Base-by-base conservation (phyloP, 2,113 vertebrate species). In the Pedetes capensis region DNA sequence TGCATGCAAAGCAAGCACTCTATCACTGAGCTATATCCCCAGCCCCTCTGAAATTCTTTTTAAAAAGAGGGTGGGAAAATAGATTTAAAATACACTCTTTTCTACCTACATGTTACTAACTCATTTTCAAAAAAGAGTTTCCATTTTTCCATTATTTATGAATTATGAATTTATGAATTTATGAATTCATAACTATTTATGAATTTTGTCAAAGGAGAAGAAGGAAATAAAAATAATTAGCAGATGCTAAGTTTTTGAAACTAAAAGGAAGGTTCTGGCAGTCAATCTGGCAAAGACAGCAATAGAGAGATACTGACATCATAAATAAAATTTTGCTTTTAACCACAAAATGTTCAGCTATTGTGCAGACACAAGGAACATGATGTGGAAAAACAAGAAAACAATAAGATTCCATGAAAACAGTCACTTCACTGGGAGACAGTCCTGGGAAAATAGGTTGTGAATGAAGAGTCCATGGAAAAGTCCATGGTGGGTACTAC, bases 241-340 rank as follows among this genome's bases (percentile, higher is more conserved):
- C 27, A 89, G 75, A 83, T 75, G n/a, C n/a, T 76, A 22, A 75
- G 37, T 44, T 92, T 78, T 49, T 89, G 47, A 95, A 95, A 69
- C 10, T 29, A 83, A 74, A 89, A 88, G 61, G 87, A 93, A 89
- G 63, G 49, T 86, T 20, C 55, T 92, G 44, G 47, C 32, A 71
- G 63, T 72, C 42, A 78, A 42, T 7, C 61, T n/a, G 57, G 42
- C 42, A 85, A 74, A 89, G 29, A 74, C 17, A 61, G 34, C 44
- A 66, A 29, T 25, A 34, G 7, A 39, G 42, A 91, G 63, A 72
- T 23, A 49, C 0, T 42, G 64, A 34, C 47, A 80, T 17, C 7
- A 80, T 42, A 59, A 69, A 82, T 32, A 49, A 64, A 63, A 71
- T 16, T 44, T 82, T 79, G 23, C 49, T 93, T 91, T 92, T 68